Percentiles rank a stretch among this genome's conserved stretches.
Evolutionary conservation across 1,140 invertebrate genomes (phyloP).

Genomic region (Macrocentrus cingulum): DNA sequence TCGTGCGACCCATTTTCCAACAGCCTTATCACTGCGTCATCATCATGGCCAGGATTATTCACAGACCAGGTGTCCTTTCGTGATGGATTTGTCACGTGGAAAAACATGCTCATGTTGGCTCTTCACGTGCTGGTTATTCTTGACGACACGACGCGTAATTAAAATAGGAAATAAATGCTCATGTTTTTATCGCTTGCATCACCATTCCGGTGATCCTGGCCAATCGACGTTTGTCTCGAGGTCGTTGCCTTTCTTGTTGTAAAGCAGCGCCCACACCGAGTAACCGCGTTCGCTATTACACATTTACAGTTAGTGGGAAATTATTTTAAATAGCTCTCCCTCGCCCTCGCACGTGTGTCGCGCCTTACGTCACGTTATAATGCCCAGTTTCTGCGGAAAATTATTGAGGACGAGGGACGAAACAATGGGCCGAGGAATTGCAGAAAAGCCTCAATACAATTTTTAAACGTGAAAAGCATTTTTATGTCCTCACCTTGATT

Average conservation of each 20-base stretch:
- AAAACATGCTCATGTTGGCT: background rate
- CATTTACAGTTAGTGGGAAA: constrained; percentile 31
- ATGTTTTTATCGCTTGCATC: background rate
- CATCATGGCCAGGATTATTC: constrained; percentile 13
- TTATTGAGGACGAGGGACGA: background rate
- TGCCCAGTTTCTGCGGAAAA: background rate
- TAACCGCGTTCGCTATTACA: constrained; percentile 29
- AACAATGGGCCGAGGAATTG: no score
- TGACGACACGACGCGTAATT: background rate
- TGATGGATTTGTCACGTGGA: no score
- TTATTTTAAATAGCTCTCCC: constrained; percentile 21
- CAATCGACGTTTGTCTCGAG: constrained; percentile 45
- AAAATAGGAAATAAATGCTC: no score
- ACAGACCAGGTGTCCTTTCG: background rate
- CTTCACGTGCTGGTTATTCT: constrained; percentile 5
- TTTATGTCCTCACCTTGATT: constrained; percentile 23
- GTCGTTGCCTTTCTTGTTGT: constrained; percentile 51
- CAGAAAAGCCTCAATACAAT: no score
- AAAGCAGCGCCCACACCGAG: constrained; percentile 39
- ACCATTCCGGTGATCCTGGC: constrained; percentile 15
- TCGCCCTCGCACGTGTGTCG: background rate
- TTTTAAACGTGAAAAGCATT: no score
- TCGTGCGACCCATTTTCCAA: constrained; percentile 3
- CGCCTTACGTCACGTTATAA: constrained; percentile 17
- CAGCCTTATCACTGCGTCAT: constrained; percentile 19